Evolutionary conservation across 2,113 vertebrate species (phyloP), one percentile per base, ranked within the genome.

Genomic region (Speoplatyrhinus poulsoni): DNA sequence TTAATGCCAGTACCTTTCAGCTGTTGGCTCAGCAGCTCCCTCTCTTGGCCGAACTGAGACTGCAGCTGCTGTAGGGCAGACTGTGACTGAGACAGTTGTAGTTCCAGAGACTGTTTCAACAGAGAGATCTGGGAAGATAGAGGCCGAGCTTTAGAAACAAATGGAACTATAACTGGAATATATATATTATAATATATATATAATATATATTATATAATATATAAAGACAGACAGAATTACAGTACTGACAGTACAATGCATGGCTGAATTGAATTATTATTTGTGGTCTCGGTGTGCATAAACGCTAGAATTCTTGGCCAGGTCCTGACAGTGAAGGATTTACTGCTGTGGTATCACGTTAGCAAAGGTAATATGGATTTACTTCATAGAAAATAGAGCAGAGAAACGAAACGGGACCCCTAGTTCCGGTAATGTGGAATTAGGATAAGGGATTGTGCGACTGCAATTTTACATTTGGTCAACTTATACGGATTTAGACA

Each of bases 51-150:
- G 82, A 98, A 99, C 85, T 98, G 96, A 19, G 94, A 93, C 87
- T 99, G 98, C 47, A 99, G 94, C 73, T 98, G 96, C 79, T 98
- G 96, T 75, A 99, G 85, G 32, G 98, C 95, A 0, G 92, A 92
- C 93, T 99, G 96, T 1, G 98, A 99, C 90, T 99, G 96, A 2
- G 95, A 97, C 81, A 99, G 87, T 91, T 99, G 98, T 82, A 98
- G 91, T 92, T 99, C 96, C 91, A 99, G 91, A n/a, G 95, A 98
- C 91, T 99, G 96, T 74, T 99, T 99, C 83, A 99, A 85, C 60
- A 99, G 88, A 16, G 97, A 98, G 87, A 99, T 99, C 98, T 99
- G 88, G 4, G 17, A 6, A 56, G 65, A 82, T 82, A 65, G 50
- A 41, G 4, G 36, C 5, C 7, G 7, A 41, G 36, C 7, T 5